These are phyloP conservation scores for Cyaniris semiargus DNA, from an alignment of 2,888 invertebrate species.

Conservation along the genomic window DNA sequence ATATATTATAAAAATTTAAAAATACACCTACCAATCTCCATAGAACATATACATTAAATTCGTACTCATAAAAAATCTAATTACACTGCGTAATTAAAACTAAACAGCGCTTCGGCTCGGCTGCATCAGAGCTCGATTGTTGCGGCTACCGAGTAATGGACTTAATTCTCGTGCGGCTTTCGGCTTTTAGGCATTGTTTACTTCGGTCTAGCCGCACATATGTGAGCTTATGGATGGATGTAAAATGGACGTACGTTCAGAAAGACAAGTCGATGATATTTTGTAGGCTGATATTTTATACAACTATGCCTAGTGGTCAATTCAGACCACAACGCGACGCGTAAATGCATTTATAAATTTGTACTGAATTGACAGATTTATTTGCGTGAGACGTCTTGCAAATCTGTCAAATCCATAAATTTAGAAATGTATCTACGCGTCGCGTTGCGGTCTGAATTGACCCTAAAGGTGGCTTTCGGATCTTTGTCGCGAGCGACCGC, in stretches of 20 bases:
- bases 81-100: slow-evolving; percentile 32
- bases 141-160: slow-evolving; percentile 70
- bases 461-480: too few species aligned
- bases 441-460: too few species aligned
- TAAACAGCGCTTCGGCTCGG: slow-evolving; percentile 35
- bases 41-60: background rate
- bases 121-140: slow-evolving; percentile 54
- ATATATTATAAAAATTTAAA: too few species aligned
- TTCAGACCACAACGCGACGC: too few species aligned
- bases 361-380: too few species aligned
- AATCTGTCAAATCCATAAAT: too few species aligned
- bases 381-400: too few species aligned
- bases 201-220: slow-evolving; percentile 50
- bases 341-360: too few species aligned
- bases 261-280: background rate
- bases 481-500: too few species aligned
- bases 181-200: slow-evolving; percentile 77
- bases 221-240: background rate
- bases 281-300: background rate
- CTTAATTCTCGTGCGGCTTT: slow-evolving; percentile 77
- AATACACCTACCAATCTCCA: background rate
- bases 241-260: background rate
- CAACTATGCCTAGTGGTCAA: too few species aligned
- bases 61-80: background rate
- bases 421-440: too few species aligned